Evolutionary conservation across 2,888 invertebrate genomes (phyloP), one percentile per base, ranked within the genome.

Genomic region (Rhamnusium bicolor): DNA sequence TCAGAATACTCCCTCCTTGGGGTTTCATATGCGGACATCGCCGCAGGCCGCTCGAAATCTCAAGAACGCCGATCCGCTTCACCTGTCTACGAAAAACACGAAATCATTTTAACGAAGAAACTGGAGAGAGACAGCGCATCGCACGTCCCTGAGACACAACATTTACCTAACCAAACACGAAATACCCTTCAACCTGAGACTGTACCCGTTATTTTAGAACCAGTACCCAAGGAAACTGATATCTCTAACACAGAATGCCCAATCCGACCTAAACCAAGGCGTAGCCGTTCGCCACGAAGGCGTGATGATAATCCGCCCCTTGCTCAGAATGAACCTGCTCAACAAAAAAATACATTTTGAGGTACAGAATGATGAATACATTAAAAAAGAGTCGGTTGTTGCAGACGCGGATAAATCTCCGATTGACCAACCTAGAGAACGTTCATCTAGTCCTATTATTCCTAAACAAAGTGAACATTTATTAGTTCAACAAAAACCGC

Each of bases 21-120:
- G 82, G 85, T 89, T 77, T 89, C 91, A 76, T 94, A 93, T 89
- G 93, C 94, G 81, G 94, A 92, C 86, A 93, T 94, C 85, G 91
- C 93, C 84, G 92, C 94, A 84, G 92, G 93, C 81, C 88, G 89
- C 74, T 85, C 89, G 80, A 80, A 78, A 77, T 85, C 86, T 32
- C 82, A 83, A 76, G 85, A 85, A 79, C 81, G 83, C 47, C 77
- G 72, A 76, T 56, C 76, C 62, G 72, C 71, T 69, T 74, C 75
- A 74, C 73, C 75, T 69, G 75, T 73, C 74, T 68, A 75, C 76
- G 74, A 73, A 72, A 80, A 79, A 73, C 71, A 69, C 76, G 78
- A 77, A 32, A 71, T 71, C 58, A 72, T 76, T 68, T 40, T 72
- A 16, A 69, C 49, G 27, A 71, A 62, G 16, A 65, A 72, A 71